Evolutionary conservation across 1,140 invertebrate genomes (phyloP).

Genomic region (Lamellibrachia luymesi): DNA sequence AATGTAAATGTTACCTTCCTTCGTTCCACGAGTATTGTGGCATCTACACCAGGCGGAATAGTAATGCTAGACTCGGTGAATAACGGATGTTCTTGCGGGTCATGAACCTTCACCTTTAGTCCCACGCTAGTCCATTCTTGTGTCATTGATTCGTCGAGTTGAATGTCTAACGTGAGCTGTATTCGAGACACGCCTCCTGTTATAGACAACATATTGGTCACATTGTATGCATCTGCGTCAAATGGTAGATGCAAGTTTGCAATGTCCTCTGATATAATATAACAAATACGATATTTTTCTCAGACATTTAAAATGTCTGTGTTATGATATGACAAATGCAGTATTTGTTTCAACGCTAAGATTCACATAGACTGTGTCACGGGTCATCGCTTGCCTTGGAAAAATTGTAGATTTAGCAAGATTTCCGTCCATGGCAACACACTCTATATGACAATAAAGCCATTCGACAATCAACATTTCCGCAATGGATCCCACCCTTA

Average conservation of each 20-base stretch:
- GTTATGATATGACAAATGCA: too few relatives aligned
- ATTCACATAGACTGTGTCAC: too few relatives aligned
- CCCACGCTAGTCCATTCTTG: not conserved
- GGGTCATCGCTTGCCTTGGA: too few relatives aligned
- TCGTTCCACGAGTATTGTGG: not conserved
- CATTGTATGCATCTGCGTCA: not conserved
- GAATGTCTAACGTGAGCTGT: not conserved
- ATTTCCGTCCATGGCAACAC: too few relatives aligned
- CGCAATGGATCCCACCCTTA: too few relatives aligned
- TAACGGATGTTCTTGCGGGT: not conserved
- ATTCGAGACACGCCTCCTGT: not conserved
- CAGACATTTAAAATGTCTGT: too few relatives aligned
- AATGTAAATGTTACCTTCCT: not conserved
- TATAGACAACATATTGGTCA: not conserved
- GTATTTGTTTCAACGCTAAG: too few relatives aligned
- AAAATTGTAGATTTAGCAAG: too few relatives aligned
- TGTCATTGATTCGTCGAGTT: not conserved
- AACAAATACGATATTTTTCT: too few relatives aligned
- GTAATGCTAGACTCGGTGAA: not conserved
- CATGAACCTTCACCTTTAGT: not conserved
- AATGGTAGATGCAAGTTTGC: not conserved
- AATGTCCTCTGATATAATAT: too few relatives aligned
- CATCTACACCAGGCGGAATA: not conserved
- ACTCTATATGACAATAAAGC: too few relatives aligned
- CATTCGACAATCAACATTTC: too few relatives aligned